Evolutionary conservation across 1,140 invertebrate genomes (phyloP).

Genomic region (Laupala kohalensis): DNA sequence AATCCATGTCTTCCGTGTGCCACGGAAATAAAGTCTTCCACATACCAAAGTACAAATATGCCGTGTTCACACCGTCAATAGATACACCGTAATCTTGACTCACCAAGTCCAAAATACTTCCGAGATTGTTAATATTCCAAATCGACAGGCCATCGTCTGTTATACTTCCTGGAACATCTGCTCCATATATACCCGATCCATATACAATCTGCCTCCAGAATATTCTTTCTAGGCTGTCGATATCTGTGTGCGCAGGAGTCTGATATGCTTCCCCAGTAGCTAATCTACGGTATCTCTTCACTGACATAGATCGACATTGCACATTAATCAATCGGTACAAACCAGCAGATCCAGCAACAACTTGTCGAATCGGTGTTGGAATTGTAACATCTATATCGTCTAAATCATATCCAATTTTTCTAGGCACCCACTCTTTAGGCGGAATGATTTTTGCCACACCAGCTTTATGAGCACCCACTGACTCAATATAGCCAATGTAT

Average conservation of each 20-base stretch:
- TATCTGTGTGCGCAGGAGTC: constrained; percentile 77
- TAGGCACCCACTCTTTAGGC: constrained; percentile 80
- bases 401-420: constrained; percentile 71
- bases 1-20: constrained; percentile 99
- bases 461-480: constrained; percentile 80
- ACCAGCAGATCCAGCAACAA: no score
- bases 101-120: constrained; percentile 87
- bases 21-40: constrained; percentile 99
- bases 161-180: constrained; percentile 88
- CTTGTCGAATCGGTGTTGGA: no score
- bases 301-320: no score
- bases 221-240: constrained; percentile 87
- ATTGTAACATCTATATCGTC: constrained; percentile 71
- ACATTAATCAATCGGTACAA: no score
- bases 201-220: constrained; percentile 97
- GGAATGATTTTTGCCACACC: constrained; percentile 91
- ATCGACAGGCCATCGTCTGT: constrained; percentile 75
- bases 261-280: no score
- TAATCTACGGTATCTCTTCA: no score
- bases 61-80: constrained; percentile 96
- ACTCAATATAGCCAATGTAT: constrained; percentile 86
- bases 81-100: constrained; percentile 91
- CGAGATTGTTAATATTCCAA: constrained; percentile 92
- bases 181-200: constrained; percentile 84
- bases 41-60: constrained; percentile 99